Conservation (phyloP, 2,888 invertebrate species). For the Pseudolycoriella hygida region DNA sequence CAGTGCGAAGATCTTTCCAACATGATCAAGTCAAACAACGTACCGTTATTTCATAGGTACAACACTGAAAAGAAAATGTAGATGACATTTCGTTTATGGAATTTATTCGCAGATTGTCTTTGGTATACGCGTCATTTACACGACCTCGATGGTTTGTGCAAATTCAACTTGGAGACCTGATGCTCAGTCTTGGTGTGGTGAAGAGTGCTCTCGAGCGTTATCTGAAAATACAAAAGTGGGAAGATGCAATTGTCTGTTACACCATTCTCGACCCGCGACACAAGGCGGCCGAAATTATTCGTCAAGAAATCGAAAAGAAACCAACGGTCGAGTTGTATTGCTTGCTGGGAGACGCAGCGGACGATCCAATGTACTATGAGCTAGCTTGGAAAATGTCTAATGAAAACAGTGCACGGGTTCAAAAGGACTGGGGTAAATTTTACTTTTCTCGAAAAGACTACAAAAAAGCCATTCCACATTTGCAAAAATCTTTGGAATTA, state of each 20-base stretch:
- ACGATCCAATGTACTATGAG: conserved; percentile 62
- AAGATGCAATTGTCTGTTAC: conserved; percentile 84
- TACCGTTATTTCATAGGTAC: neutral
- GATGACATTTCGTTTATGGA: no score
- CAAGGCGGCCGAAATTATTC: conserved; percentile 80
- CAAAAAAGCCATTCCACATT: conserved; percentile 60
- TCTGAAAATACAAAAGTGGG: conserved; percentile 65
- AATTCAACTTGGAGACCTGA: conserved; percentile 57
- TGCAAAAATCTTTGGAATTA: conserved; percentile 63
- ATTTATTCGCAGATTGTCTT: conserved; percentile 31
- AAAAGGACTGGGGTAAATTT: conserved; percentile 74
- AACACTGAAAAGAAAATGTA: no score
- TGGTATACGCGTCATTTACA: conserved; percentile 53
- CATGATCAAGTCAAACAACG: conserved; percentile 23
- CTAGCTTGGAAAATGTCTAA: conserved; percentile 84
- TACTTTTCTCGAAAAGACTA: conserved; percentile 60
- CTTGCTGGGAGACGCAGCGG: conserved; percentile 73
- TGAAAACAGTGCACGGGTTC: conserved; percentile 63
- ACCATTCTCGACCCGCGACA: conserved; percentile 65
- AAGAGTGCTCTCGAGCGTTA: conserved; percentile 73
- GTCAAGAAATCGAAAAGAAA: conserved; percentile 55
- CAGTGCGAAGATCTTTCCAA: conserved; percentile 69
- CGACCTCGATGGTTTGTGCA: conserved; percentile 62
- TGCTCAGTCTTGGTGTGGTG: conserved; percentile 62
- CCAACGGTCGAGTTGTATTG: conserved; percentile 80